phyloP scores from a whole-genome alignment of 2,113 vertebrate genomes.

The Aleadryas rufinucha region DNA sequence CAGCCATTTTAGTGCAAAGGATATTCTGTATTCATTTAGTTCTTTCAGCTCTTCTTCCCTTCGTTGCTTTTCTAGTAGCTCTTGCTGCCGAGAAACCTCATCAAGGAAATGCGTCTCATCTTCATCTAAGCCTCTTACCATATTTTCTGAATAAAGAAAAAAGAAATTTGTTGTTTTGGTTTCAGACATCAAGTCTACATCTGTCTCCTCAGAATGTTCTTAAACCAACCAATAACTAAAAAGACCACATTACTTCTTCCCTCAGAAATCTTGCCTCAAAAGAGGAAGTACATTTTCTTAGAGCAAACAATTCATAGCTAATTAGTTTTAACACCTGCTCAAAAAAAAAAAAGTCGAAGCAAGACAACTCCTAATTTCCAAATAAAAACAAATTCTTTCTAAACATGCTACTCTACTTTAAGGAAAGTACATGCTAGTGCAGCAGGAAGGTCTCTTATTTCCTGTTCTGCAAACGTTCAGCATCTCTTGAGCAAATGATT shows the following conservation, averaged over 20 bases:
- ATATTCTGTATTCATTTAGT: conserved; percentile 96
- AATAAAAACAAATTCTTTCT: background rate
- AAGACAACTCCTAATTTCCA: background rate
- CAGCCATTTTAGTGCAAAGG: conserved; percentile 72
- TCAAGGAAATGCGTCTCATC: conserved; percentile 95
- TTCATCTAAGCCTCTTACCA: conserved; percentile 96
- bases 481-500: fast-evolving
- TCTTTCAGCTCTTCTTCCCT: conserved; percentile 92
- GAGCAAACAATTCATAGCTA: background rate
- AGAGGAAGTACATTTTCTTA: background rate
- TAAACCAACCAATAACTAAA: background rate
- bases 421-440: fast-evolving
- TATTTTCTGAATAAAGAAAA: conserved; percentile 84
- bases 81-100: conserved; percentile 94
- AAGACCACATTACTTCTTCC: background rate
- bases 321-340: background rate
- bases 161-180: background rate
- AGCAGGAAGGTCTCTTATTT: background rate
- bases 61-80: conserved; percentile 92
- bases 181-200: background rate
- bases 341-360: background rate
- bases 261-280: background rate
- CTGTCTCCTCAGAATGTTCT: background rate
- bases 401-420: background rate
- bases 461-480: background rate